phyloP scores from a whole-genome alignment of 2,113 vertebrate genomes.

The Macrotus californicus region DNA sequence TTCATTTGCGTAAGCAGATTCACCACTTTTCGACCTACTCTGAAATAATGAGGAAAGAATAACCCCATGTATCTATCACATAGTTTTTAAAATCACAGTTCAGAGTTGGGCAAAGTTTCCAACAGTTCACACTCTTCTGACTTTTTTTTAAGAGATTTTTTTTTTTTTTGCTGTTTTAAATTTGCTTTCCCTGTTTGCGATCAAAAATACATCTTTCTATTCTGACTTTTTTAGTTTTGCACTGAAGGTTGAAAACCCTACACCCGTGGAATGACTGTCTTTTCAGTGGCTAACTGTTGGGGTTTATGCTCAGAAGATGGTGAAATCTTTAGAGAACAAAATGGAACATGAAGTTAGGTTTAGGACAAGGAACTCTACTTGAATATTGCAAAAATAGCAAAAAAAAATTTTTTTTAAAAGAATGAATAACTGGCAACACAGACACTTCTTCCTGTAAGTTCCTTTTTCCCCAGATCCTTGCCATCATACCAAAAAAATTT shows the following conservation, averaged over 20 bases:
- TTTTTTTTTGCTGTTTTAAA: not conserved
- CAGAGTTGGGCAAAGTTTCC: not conserved
- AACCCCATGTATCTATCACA: not conserved
- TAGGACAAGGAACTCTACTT: conserved; percentile 1
- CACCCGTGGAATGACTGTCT: not conserved
- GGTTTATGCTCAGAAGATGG: not conserved
- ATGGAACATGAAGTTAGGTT: conserved; percentile 33
- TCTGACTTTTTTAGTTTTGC: not conserved
- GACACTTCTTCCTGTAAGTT: conserved; percentile 48
- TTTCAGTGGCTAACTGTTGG: not conserved
- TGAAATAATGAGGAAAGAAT: not conserved
- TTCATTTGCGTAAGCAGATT: not conserved
- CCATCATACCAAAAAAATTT: conserved; percentile 29
- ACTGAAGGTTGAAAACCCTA: not conserved
- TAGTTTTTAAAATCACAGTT: not conserved
- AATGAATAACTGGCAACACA: conserved; percentile 6
- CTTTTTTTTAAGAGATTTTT: not conserved
- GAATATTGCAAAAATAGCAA: conserved; percentile 28
- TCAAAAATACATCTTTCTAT: not conserved
- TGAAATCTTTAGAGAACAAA: not conserved
- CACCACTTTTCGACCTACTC: not conserved
- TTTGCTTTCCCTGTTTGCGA: not conserved
- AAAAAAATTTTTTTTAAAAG: not conserved
- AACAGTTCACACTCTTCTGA: not conserved
- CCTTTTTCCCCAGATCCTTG: conserved; percentile 36